Evolutionary conservation across 2,113 vertebrate species (phyloP), one percentile per base, ranked within the genome.

Genomic region (Eurypyga helias): DNA sequence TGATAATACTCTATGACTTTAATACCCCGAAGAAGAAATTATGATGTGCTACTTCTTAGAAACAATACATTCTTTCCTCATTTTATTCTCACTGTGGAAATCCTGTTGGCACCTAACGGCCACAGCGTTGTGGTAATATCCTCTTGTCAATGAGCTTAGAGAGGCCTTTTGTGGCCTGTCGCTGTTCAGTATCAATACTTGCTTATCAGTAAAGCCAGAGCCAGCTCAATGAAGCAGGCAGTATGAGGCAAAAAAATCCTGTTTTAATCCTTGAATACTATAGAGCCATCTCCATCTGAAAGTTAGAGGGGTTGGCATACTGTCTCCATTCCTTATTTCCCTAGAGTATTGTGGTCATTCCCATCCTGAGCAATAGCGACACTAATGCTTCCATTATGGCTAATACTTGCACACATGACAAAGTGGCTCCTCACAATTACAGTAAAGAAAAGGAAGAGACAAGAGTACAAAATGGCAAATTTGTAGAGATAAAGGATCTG

Each of bases 161-260:
- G 82, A 84, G 31, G 43, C 25, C 49, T 90, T 97, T 73, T 84
- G 65, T 61, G 51, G 36, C 55, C 77, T 38, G 61, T 51, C 33
- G 67, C 67, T 89, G 33, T 41, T 93, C 77, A 60, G 21, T 51
- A 84, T 65, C 90, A 82, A 29, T 29, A 65, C 46, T 54, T 60
- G 45, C 90, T 97, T 93, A 97, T 90, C 96, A 91, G 90, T 79
- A 94, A 91, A 92, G 57, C 51, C 94, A 97, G 88, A 67, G 6
- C 15, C 65, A 90, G 72, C 69, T 94, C 65, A 71, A 14, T 31
- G 54, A 38, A 79, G n/a, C 23, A 80, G 83, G 33, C 49, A 69
- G 29, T 17, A 49, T 23, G 16, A 17, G 33, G 38, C 13, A 78
- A 94, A 93, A 60, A 91, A 76, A 94, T 95, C 81, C 33, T 38